Evolutionary conservation across 2,888 invertebrate species (phyloP).

Genomic region (Alentia gelatinosa): DNA sequence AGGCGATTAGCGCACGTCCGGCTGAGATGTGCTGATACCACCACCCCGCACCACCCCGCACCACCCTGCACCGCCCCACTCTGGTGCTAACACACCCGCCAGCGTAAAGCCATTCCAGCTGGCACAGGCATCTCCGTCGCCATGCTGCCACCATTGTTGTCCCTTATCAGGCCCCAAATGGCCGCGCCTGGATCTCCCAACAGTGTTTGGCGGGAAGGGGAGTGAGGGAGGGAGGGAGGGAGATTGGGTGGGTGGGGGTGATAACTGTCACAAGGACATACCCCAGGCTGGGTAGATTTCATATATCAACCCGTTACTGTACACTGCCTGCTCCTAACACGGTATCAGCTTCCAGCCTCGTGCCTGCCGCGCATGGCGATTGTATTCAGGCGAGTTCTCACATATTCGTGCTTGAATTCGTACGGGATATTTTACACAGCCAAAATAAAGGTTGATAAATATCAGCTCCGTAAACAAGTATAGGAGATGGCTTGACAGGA

Average conservation of each 20-base stretch:
- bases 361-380: no score
- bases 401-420: no score
- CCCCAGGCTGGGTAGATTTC: not conserved
- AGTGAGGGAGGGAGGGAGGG: not conserved
- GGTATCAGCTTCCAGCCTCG: no score
- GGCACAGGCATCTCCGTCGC: not conserved
- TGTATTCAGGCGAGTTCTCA: no score
- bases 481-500: no score
- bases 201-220: not conserved
- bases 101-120: not conserved
- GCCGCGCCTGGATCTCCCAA: not conserved
- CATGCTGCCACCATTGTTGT: not conserved
- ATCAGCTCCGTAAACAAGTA: no score
- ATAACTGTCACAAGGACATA: not conserved
- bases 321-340: no score
- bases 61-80: not conserved
- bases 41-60: not conserved
- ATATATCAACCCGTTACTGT: no score
- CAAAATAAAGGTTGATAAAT: no score
- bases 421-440: no score
- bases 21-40: not conserved
- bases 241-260: not conserved
- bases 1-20: not conserved
- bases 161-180: conserved; percentile 15
- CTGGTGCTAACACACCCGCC: no score